These are phyloP conservation scores for Esperia sulphurella DNA, from an alignment of 2,888 invertebrate species.

Conservation along the genomic window DNA sequence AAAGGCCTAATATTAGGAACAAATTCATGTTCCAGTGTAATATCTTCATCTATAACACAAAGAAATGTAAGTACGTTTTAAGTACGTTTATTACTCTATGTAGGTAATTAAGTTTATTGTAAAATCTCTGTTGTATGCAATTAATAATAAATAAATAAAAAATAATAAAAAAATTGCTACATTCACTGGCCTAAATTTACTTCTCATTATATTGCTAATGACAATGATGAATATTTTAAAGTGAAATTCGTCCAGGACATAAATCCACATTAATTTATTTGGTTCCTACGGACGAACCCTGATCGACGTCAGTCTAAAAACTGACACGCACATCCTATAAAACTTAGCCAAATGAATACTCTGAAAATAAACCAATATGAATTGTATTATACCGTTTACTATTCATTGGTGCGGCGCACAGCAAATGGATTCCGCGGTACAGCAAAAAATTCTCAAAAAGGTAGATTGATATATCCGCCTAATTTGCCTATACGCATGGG, in stretches of 20 bases:
- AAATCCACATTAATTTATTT: slow-evolving; percentile 11
- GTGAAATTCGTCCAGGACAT: background rate
- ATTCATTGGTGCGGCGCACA: slow-evolving; percentile 45
- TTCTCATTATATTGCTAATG: background rate
- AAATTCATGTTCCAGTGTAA: too few species aligned
- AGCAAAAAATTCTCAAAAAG: slow-evolving; percentile 32
- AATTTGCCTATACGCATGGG: slow-evolving; percentile 63
- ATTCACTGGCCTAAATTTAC: background rate
- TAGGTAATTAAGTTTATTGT: too few species aligned
- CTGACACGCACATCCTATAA: slow-evolving; percentile 34
- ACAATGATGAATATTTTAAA: background rate
- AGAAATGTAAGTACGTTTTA: too few species aligned
- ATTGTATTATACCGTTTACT: slow-evolving; percentile 31
- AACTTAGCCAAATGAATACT: slow-evolving; percentile 13
- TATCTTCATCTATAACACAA: too few species aligned
- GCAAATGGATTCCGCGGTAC: slow-evolving; percentile 31
- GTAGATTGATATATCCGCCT: slow-evolving; percentile 75
- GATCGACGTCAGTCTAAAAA: slow-evolving; percentile 21
- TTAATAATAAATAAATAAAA: too few species aligned
- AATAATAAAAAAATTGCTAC: background rate
- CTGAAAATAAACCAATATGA: slow-evolving; percentile 9
- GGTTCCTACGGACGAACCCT: slow-evolving; percentile 12
- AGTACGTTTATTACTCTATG: too few species aligned
- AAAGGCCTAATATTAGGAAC: too few species aligned
- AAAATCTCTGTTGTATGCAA: too few species aligned